Conservation (phyloP, 2,888 invertebrate species). For the Trichopoda pennipes region DNA sequence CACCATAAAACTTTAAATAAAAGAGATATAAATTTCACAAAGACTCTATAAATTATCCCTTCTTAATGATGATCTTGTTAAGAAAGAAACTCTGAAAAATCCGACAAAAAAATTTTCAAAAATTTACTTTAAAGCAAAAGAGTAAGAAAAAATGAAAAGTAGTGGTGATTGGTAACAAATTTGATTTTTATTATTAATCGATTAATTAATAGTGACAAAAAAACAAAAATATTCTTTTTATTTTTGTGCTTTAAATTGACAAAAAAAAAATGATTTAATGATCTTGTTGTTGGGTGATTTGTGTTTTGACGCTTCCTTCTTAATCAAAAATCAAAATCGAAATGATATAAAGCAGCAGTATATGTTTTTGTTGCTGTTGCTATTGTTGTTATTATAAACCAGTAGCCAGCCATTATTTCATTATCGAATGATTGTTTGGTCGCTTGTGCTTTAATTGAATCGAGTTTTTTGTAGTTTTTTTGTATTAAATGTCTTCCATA, state of each 20-base stretch:
- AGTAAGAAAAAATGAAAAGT: conserved; percentile 17
- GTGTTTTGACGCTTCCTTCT: conserved; percentile 72
- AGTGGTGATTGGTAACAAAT: conserved; percentile 66
- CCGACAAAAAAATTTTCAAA: conserved; percentile 29
- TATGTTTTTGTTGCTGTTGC: conserved; percentile 17
- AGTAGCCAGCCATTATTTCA: conserved; percentile 62
- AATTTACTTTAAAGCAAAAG: conserved; percentile 3
- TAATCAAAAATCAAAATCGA: conserved; percentile 26
- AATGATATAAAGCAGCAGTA: neutral
- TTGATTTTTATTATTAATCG: conserved; percentile 59
- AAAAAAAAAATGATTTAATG: conserved; percentile 20
- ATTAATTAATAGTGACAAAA: conserved; percentile 28
- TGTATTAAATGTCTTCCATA: conserved; percentile 56
- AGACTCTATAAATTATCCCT: conserved; percentile 46
- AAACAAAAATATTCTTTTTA: conserved; percentile 33
- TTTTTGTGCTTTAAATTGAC: conserved; percentile 14
- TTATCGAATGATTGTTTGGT: conserved; percentile 32
- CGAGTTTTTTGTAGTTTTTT: too few relatives aligned
- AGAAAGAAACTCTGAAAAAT: neutral
- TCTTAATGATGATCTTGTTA: conserved; percentile 40
- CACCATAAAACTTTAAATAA: conserved; percentile 32
- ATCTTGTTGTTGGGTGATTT: conserved; percentile 70
- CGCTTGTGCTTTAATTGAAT: conserved; percentile 75
- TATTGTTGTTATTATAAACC: conserved; percentile 26
- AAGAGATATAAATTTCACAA: conserved; percentile 37